A percentile compares a stretch with the other conserved stretches of the same genome.
Evolutionary conservation across 2,888 invertebrate species (phyloP).

Genomic region (Nomada ruficornis): DNA sequence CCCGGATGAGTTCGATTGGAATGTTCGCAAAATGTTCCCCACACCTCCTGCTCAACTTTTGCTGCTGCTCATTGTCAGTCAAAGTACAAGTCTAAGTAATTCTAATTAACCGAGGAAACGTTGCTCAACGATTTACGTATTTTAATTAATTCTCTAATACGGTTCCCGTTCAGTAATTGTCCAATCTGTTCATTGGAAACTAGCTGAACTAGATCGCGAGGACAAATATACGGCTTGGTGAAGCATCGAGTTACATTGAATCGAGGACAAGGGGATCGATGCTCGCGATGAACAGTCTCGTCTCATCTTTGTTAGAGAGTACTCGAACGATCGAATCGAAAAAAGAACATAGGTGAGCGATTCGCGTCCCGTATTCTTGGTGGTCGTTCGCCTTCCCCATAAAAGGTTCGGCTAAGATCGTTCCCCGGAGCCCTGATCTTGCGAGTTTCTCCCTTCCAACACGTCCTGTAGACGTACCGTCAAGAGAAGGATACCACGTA

Average conservation of each 20-base stretch:
- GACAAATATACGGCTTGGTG: not conserved
- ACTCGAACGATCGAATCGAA: constrained; percentile 13
- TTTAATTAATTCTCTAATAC: too few relatives aligned
- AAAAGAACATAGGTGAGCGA: constrained; percentile 56
- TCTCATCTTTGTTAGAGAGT: constrained; percentile 45
- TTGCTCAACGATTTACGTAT: too few relatives aligned
- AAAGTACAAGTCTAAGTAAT: not conserved
- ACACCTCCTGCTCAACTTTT: not conserved
- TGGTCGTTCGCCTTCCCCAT: constrained; percentile 72
- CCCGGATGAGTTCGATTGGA: constrained; percentile 15
- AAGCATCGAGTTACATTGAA: constrained; percentile 6
- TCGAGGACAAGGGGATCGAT: constrained; percentile 21
- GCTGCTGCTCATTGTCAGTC: not conserved
- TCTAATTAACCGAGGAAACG: not conserved
- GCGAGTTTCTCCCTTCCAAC: constrained; percentile 34
- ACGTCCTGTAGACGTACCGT: constrained; percentile 52
- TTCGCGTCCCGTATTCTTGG: constrained; percentile 65
- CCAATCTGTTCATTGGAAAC: not conserved
- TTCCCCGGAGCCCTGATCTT: constrained; percentile 40
- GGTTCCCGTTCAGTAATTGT: too few relatives aligned
- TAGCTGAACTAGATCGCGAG: not conserved
- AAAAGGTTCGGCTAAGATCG: constrained; percentile 79
- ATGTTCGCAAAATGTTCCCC: constrained; percentile 21
- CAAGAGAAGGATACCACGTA: constrained; percentile 77
- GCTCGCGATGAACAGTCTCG: constrained; percentile 22